Base-by-base conservation (phyloP, 2,888 invertebrate genomes). In the Laspeyria flexula region DNA sequence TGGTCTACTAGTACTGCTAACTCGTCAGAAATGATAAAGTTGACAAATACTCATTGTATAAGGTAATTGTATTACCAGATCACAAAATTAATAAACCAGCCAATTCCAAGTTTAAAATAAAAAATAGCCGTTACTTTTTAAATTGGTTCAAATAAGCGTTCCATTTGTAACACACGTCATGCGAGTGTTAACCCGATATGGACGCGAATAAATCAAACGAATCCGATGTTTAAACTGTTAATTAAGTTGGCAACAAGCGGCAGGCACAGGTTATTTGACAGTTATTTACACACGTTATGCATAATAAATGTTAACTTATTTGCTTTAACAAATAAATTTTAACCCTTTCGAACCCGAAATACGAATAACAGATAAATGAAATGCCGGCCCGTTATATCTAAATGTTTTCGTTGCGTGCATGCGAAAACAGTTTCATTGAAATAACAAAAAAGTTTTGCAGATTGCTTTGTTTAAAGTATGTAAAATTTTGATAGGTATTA, bases 161-260 rank as follows among this genome's bases (percentile, higher is more conserved):
- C 6, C 33, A 40, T 46, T 12, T 30, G 11, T 34, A 21, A 25
- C 27, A 11, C 7, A 27, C 13, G 35, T 47, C 42, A 44, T 15
- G 35, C 11, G 33, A 41, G 29, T 43, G 40, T 57, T 43, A 56
- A 49, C 45, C 30, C 54, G 30, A 30, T 45, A 53, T 51, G 53
- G 21, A 12, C 13, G 39, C 31, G 43, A 66, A 71, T 73, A 68
- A 71, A 71, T 71, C 71, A 65, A 29, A 45, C 43, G 59, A 57
- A 67, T 61, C 49, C 48, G 39, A 51, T 71, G 57, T 71, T 71
- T 73, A 64, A 46, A 57, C 58, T 55, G 57, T 64, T 73, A 68
- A 68, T 71, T 63, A 71, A 73, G 47, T 60, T 52, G 30, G 57
- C 54, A 62, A 59, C 68, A 64, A 55, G 46, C 59, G 49, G 49